Percentiles rank a stretch among this genome's conserved stretches.
Conservation (phyloP, 2,113 vertebrate species). For the crab-eating macaque (Macaca fascicularis) region DNA sequence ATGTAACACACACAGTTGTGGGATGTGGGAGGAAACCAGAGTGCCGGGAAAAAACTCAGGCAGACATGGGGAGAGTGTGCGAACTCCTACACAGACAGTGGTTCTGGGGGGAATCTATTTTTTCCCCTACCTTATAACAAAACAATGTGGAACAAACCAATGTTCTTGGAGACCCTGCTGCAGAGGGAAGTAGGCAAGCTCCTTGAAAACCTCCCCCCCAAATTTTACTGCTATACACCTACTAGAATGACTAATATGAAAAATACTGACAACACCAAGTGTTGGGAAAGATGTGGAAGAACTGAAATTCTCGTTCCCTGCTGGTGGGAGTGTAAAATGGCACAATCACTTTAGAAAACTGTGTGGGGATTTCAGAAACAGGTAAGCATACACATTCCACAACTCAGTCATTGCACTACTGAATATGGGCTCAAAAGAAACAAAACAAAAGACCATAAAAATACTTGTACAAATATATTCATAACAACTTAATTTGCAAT, state of each 20-base stretch:
- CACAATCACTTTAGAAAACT: not conserved
- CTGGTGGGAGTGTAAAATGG: not conserved
- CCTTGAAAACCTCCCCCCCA: not conserved
- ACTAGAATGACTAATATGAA: not conserved
- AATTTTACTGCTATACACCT: not conserved
- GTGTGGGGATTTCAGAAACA: not conserved
- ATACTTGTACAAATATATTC: too few relatives aligned
- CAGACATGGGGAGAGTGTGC: not conserved
- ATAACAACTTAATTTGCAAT: not conserved
- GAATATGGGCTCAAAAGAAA: not conserved
- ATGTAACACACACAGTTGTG: not conserved
- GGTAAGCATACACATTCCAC: too few relatives aligned
- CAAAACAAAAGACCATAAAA: not conserved
- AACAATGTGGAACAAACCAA: not conserved
- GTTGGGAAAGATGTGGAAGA: not conserved
- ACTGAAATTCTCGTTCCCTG: not conserved
- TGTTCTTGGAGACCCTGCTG: not conserved
- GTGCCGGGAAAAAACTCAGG: not conserved
- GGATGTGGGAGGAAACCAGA: not conserved
- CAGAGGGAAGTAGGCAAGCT: not conserved
- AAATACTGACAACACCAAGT: not conserved
- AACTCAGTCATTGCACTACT: not conserved
- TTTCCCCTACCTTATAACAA: not conserved
- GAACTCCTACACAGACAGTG: not conserved
- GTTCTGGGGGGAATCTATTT: not conserved